A percentile compares a stretch with the other conserved stretches of the same genome.
phyloP scores from a whole-genome alignment of 2,888 invertebrate species.

The Callimorpha dominula region DNA sequence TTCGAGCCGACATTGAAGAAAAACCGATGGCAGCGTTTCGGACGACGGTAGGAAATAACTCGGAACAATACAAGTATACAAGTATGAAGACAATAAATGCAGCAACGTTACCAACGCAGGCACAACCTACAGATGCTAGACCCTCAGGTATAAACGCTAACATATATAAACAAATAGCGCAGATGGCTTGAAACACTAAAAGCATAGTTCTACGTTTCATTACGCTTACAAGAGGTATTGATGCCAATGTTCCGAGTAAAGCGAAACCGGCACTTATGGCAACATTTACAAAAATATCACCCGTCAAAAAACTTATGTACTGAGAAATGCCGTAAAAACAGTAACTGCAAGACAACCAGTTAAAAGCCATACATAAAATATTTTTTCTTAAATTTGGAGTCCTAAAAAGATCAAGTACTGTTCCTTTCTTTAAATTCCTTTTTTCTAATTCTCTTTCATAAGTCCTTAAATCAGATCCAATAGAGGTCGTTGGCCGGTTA shows the following conservation, averaged over 20 bases:
- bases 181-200: conserved; percentile 87
- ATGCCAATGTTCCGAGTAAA: conserved; percentile 85
- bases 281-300: conserved; percentile 93
- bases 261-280: conserved; percentile 90
- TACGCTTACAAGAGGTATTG: conserved; percentile 88
- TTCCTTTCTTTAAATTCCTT: conserved; percentile 79
- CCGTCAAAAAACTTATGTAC: conserved; percentile 92
- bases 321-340: conserved; percentile 93
- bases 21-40: conserved; percentile 94
- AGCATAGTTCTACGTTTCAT: conserved; percentile 90
- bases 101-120: conserved; percentile 91
- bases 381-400: conserved; percentile 90
- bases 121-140: conserved; percentile 85
- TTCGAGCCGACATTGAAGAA: conserved; percentile 94
- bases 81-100: conserved; percentile 94
- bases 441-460: conserved; percentile 65
- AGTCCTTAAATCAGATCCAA: conserved; percentile 74
- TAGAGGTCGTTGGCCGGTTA: conserved; percentile 78
- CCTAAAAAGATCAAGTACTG: conserved; percentile 88
- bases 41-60: conserved; percentile 95
- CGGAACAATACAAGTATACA: conserved; percentile 94
- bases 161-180: conserved; percentile 87
- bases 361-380: conserved; percentile 90
- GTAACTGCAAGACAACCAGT: conserved; percentile 94
- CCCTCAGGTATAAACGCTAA: conserved; percentile 85